Evolutionary conservation across 2,797 vertebrate species (phyloP).

Genomic region (Myripristis murdjan): DNA sequence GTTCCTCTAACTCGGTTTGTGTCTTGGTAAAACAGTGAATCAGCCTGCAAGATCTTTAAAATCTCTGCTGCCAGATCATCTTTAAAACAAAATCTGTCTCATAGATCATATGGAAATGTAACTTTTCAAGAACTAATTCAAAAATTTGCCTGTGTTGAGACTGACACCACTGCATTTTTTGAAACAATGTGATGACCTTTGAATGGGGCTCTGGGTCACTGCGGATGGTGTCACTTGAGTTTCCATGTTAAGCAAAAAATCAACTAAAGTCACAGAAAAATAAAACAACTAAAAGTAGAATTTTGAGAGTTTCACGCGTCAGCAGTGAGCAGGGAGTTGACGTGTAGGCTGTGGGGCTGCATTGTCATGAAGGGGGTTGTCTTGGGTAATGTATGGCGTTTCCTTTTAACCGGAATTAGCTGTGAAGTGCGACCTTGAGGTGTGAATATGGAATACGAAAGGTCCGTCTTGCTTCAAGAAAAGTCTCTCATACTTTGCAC

Average conservation of each 20-base stretch:
- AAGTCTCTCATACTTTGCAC: slow-evolving; percentile 87
- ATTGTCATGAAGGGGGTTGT: slow-evolving; percentile 61
- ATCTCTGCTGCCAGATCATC: no score
- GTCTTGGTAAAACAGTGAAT: no score
- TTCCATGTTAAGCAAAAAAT: background rate
- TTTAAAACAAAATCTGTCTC: no score
- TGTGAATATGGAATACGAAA: slow-evolving; percentile 85
- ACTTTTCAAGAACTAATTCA: no score
- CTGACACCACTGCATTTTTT: no score
- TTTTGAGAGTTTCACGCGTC: slow-evolving; percentile 34
- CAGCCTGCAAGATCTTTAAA: no score
- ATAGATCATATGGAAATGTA: no score
- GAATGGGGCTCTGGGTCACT: background rate
- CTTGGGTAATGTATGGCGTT: slow-evolving; percentile 56
- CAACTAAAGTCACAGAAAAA: slow-evolving; percentile 3
- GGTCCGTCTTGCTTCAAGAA: slow-evolving; percentile 75
- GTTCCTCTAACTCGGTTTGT: no score
- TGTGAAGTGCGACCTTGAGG: slow-evolving; percentile 89
- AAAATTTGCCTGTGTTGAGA: no score
- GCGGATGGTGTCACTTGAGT: background rate
- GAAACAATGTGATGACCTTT: no score
- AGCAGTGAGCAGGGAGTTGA: slow-evolving; percentile 58
- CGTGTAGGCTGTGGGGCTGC: slow-evolving; percentile 32
- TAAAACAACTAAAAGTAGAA: background rate
- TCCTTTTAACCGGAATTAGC: slow-evolving; percentile 90